Conservation (phyloP, 2,797 vertebrate genomes). For the Prionace glauca region DNA sequence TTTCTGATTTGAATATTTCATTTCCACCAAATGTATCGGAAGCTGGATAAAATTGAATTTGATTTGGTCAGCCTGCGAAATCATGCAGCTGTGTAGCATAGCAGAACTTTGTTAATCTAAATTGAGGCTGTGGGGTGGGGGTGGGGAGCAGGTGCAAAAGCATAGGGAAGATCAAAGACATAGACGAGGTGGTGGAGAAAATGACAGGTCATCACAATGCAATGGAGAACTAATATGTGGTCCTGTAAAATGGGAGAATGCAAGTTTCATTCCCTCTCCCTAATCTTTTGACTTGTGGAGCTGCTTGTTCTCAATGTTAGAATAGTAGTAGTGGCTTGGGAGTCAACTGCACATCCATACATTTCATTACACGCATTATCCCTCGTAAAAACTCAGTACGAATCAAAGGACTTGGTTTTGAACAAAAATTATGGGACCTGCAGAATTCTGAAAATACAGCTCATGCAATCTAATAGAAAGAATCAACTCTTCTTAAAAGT, state of each 20-base stretch:
- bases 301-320: neutral
- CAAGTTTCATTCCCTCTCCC: neutral
- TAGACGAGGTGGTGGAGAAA: neutral
- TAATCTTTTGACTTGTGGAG: neutral
- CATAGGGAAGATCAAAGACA: neutral
- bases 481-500: conserved; percentile 13
- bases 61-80: neutral
- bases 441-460: neutral
- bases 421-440: neutral
- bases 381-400: neutral
- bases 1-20: neutral
- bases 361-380: neutral
- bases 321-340: neutral
- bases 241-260: neutral
- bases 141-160: neutral
- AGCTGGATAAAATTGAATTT: neutral
- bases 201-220: neutral
- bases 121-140: neutral
- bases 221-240: neutral
- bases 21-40: neutral
- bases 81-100: neutral
- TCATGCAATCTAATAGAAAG: neutral
- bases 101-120: neutral
- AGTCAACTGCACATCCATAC: neutral
- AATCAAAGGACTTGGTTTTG: neutral